phyloP scores from a whole-genome alignment of 2,113 vertebrate genomes.

The Uropsilus gracilis region DNA sequence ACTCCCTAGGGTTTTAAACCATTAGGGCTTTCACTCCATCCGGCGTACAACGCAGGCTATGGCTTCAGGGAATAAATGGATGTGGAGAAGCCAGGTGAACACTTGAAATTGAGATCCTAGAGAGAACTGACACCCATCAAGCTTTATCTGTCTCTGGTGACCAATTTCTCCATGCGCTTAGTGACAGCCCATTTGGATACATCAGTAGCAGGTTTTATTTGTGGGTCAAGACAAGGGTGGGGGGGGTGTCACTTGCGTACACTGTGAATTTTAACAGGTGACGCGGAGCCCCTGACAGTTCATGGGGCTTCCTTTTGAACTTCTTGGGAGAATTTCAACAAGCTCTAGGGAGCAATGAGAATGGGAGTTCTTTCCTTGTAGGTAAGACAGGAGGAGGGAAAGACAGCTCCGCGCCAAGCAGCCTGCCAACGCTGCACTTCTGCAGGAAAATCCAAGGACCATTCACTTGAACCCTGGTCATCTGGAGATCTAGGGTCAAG shows the following conservation, averaged over 20 bases:
- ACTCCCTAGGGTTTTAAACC: neutral
- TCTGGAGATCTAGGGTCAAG: neutral
- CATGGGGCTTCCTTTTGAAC: neutral
- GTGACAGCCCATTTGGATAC: neutral
- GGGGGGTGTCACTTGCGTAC: neutral
- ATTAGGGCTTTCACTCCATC: neutral
- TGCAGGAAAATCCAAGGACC: neutral
- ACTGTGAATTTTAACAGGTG: neutral
- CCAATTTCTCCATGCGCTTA: neutral
- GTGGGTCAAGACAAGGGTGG: neutral
- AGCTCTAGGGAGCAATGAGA: neutral
- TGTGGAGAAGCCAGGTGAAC: neutral
- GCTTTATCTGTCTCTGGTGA: neutral
- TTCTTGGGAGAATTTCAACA: neutral
- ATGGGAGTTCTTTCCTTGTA: neutral
- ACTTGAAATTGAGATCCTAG: neutral
- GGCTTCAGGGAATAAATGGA: neutral
- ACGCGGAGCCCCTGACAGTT: neutral
- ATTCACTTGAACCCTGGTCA: neutral
- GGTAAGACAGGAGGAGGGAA: neutral
- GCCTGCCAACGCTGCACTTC: no score
- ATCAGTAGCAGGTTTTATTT: neutral
- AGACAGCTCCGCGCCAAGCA: no score
- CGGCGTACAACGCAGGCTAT: neutral
- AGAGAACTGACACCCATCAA: neutral